A percentile compares a stretch with the other conserved stretches of the same genome.
Evolutionary conservation across 2,797 vertebrate species (phyloP).

Genomic region (Manis crassicaudata): DNA sequence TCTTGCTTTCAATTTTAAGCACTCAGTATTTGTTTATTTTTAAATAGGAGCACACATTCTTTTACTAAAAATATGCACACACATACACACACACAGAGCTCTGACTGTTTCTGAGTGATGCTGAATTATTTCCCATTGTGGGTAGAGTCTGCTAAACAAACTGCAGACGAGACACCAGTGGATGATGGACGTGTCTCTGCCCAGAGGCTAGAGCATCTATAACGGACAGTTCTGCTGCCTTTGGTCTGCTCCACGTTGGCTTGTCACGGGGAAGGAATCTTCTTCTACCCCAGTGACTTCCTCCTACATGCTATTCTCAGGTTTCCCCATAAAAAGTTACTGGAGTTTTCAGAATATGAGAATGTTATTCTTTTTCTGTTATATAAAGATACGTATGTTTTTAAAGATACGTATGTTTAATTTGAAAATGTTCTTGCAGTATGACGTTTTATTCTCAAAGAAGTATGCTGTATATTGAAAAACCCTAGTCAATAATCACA

Average conservation of each 20-base stretch:
- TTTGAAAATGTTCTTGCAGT: background rate
- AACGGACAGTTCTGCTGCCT: background rate
- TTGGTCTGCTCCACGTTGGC: background rate
- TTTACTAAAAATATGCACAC: background rate
- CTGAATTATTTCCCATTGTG: conserved; percentile 23
- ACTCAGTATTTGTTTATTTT: background rate
- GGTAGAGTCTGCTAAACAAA: background rate
- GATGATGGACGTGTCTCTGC: background rate
- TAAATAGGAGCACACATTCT: background rate
- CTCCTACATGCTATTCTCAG: background rate
- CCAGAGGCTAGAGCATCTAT: background rate
- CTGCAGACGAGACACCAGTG: background rate
- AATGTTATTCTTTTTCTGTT: background rate
- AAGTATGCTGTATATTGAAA: background rate
- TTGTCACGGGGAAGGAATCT: accelerated
- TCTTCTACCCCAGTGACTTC: background rate
- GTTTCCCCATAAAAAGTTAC: conserved; percentile 36
- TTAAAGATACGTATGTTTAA: background rate
- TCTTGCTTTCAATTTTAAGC: conserved; percentile 18
- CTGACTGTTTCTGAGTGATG: background rate
- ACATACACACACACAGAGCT: background rate
- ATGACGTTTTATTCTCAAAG: background rate
- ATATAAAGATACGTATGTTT: background rate
- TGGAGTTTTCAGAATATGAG: conserved; percentile 32
- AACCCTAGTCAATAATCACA: background rate